Evolutionary conservation across 2,888 invertebrate species (phyloP).

Genomic region (Neria commutata): DNA sequence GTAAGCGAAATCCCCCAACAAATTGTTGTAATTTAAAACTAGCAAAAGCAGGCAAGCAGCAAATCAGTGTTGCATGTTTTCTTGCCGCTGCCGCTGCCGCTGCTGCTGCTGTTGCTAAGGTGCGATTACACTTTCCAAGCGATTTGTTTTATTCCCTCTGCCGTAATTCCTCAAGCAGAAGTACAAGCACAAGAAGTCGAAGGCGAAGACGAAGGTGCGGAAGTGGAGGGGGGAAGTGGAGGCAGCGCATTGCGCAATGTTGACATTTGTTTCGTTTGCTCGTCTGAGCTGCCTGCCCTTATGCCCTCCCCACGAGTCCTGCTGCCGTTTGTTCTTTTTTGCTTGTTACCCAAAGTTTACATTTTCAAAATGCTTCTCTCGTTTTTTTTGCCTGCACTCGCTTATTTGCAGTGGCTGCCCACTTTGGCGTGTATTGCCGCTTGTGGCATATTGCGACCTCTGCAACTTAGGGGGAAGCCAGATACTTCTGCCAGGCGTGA

Average conservation of each 20-base stretch:
- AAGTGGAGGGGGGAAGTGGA: slow-evolving; percentile 11
- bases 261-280: slow-evolving; percentile 16
- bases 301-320: slow-evolving; percentile 14
- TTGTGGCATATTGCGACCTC: slow-evolving; percentile 7
- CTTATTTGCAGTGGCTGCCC: slow-evolving; percentile 14
- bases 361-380: slow-evolving; percentile 18
- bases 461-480: not conserved
- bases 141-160: slow-evolving; percentile 37
- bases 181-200: no score
- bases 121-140: slow-evolving; percentile 38
- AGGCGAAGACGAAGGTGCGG: no score
- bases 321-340: slow-evolving; percentile 7
- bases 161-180: slow-evolving; percentile 29
- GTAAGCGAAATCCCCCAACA: slow-evolving; percentile 27
- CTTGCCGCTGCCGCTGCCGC: slow-evolving; percentile 31
- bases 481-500: not conserved
- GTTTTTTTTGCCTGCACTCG: no score
- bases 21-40: slow-evolving; percentile 31
- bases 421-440: slow-evolving; percentile 1
- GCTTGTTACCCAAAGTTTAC: slow-evolving; percentile 18
- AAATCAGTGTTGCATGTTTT: slow-evolving; percentile 13
- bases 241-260: slow-evolving; percentile 8
- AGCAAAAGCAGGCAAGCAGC: not conserved
- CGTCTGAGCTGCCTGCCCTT: slow-evolving; percentile 3
- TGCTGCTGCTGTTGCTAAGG: slow-evolving; percentile 20